Evolutionary conservation across 2,797 vertebrate genomes (phyloP).

Genomic region (Perodicticus potto): DNA sequence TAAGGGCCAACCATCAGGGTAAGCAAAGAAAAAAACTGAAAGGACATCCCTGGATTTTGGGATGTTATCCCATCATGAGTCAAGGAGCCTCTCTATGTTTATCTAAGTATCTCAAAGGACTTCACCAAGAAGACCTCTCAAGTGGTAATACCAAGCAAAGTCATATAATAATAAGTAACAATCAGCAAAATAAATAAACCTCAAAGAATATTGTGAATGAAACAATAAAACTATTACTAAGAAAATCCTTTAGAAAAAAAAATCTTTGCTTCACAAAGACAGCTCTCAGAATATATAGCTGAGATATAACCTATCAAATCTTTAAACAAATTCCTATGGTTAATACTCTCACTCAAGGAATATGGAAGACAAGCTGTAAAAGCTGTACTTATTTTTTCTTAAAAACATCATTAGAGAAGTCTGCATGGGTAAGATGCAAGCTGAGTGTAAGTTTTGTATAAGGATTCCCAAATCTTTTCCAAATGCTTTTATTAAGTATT

Average conservation of each 20-base stretch:
- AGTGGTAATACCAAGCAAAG: not conserved
- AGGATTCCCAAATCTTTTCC: not conserved
- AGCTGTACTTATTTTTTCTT: not conserved
- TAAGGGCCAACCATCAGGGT: not conserved
- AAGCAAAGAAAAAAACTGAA: not conserved
- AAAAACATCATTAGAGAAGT: not conserved
- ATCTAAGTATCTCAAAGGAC: not conserved
- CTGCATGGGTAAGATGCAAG: not conserved
- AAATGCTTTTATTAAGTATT: not conserved
- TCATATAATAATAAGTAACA: not conserved
- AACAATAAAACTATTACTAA: not conserved
- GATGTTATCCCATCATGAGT: not conserved
- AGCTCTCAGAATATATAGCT: not conserved
- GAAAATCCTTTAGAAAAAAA: conserved; percentile 7
- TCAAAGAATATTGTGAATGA: not conserved
- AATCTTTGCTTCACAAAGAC: not conserved
- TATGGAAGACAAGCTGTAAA: not conserved
- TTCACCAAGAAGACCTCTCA: not conserved
- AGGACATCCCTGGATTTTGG: not conserved
- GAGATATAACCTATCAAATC: no score
- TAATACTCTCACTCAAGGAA: not conserved
- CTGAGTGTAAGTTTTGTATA: not conserved
- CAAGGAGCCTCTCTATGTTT: not conserved
- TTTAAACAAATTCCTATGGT: not conserved
- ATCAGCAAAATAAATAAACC: conserved; percentile 9